Evolutionary conservation across 2,797 vertebrate species (phyloP), one percentile per base, ranked within the genome.

Genomic region (Eupleurogrammus muticus): DNA sequence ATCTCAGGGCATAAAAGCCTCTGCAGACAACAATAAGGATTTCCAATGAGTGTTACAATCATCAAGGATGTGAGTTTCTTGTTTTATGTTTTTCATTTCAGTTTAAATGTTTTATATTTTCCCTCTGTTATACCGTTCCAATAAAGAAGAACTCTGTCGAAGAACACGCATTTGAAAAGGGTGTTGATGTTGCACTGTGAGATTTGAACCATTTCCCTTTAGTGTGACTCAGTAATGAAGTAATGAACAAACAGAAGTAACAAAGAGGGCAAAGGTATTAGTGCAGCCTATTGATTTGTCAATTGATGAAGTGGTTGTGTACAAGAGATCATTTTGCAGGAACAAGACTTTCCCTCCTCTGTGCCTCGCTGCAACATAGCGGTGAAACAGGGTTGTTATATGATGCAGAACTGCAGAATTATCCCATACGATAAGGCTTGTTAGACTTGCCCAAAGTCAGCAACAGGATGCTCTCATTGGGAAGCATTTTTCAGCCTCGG

Each of bases 251-350:
- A 85, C 80, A 80, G 60, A 68, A 82, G 81, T 74, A 85, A 86
- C 88, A 83, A 86, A 82, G 54, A 55, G 74, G 83, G 73, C 83
- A 77, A 82, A 72, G 66, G 82, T 85, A 86, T 87, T 79, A 74
- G 71, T 76, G 77, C 32, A 24, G 67, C 58, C 52, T 84, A 91
- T 91, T 86, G 91, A 92, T 91, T 86, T 44, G 70, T 78, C 55
- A 62, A 75, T 80, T 88, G 86, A 89, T 88, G 81, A 82, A 75
- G 66, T 63, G 75, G 67, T 82, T 82, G 84, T 82, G 72, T 82
- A 88, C 78, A 73, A 84, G 69, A 75, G 81, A 84, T 90, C 77
- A 66, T 90, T 90, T 86, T 73, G 71, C 82, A 72, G 66, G 65
- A 68, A 79, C 81, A 86, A 71, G 75, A 71, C 48, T 77, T 69